Percentiles rank a stretch among this genome's conserved stretches.
Conservation (phyloP, 2,888 invertebrate genomes). For the Leucania comma region DNA sequence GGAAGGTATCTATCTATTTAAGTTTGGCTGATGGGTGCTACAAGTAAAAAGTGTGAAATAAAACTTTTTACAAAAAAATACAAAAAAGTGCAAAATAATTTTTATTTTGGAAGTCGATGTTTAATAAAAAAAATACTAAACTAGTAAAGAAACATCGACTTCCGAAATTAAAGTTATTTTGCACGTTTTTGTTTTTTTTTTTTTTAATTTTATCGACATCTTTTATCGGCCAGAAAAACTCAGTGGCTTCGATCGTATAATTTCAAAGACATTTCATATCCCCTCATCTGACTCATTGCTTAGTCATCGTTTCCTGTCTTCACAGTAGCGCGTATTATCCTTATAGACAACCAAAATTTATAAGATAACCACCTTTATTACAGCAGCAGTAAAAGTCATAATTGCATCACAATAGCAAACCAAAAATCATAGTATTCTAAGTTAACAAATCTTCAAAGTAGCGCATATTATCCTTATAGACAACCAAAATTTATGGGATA, state of each 20-base stretch:
- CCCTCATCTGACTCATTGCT: conserved; percentile 38
- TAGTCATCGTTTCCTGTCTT: conserved; percentile 52
- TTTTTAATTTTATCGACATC: conserved; percentile 10
- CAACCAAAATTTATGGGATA: conserved; percentile 18
- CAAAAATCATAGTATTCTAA: conserved; percentile 23
- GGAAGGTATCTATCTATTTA: no score
- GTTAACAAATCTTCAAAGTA: conserved; percentile 1
- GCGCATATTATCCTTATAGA: conserved; percentile 6
- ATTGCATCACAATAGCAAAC: conserved; percentile 25
- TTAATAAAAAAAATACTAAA: no score
- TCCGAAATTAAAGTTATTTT: no score
- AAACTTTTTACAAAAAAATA: no score
- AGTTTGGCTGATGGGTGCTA: no score
- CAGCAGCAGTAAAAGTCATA: conserved; percentile 16
- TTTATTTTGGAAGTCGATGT: no score
- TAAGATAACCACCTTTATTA: conserved; percentile 36
- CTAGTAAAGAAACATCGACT: no score
- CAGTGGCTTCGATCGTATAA: conserved; percentile 20
- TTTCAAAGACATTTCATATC: conserved; percentile 33
- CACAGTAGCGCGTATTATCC: conserved; percentile 8
- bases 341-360: not conserved
- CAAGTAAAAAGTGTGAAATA: no score
- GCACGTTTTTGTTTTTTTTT: no score
- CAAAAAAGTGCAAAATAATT: no score
- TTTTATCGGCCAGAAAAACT: conserved; percentile 29